Evolutionary conservation across 1,140 invertebrate species (phyloP).

Genomic region (Solen grandis): DNA sequence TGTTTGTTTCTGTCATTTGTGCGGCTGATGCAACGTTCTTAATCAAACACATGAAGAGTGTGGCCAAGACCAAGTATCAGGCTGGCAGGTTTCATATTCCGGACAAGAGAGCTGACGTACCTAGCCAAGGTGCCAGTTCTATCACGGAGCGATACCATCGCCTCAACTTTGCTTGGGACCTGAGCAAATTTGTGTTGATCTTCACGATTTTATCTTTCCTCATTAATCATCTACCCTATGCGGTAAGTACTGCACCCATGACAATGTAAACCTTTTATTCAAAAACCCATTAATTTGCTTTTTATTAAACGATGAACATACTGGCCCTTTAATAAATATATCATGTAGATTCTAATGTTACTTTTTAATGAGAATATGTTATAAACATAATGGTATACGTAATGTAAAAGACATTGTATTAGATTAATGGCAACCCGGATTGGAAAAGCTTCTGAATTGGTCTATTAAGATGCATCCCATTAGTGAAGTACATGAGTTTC

Average conservation of each 20-base stretch:
- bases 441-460: too few relatives aligned
- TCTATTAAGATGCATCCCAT: too few relatives aligned
- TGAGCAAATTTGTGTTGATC: conserved; percentile 61
- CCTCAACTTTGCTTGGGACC: conserved; percentile 62
- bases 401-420: too few relatives aligned
- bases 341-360: too few relatives aligned
- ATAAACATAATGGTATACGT: too few relatives aligned
- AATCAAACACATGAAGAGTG: conserved; percentile 61
- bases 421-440: too few relatives aligned
- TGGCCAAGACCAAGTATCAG: conserved; percentile 62
- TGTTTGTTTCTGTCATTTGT: conserved; percentile 60
- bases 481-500: too few relatives aligned
- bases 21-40: conserved; percentile 59
- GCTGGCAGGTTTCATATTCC: conserved; percentile 64
- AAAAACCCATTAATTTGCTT: too few relatives aligned
- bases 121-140: conserved; percentile 31
- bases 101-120: conserved; percentile 46
- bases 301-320: too few relatives aligned
- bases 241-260: conserved; percentile 65
- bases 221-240: conserved; percentile 61
- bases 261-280: too few relatives aligned
- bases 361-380: too few relatives aligned
- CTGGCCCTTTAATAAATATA: too few relatives aligned
- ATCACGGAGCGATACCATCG: conserved; percentile 63
- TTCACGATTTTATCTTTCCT: conserved; percentile 51